These are phyloP conservation scores for Garrulus glandarius DNA, from an alignment of 2,797 vertebrate genomes.

Conservation along the genomic window DNA sequence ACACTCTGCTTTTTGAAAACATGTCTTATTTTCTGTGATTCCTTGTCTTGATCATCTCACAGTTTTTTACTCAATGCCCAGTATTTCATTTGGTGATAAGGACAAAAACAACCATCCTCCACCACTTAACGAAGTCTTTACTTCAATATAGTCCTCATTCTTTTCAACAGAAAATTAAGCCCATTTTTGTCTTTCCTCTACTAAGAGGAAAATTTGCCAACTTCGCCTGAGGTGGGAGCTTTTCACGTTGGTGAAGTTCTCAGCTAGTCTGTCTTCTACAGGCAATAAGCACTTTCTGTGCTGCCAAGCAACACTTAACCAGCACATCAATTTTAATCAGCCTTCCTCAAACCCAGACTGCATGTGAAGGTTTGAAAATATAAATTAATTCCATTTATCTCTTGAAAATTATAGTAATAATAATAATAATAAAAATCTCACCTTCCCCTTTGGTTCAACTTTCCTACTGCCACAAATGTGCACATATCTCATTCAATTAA, in stretches of 20 bases:
- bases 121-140: not conserved
- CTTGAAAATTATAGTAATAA: not conserved
- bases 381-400: not conserved
- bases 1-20: not conserved
- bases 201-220: not conserved
- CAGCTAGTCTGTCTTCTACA: not conserved
- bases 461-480: not conserved
- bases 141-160: not conserved
- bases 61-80: not conserved
- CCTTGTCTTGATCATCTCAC: not conserved
- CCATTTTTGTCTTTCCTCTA: not conserved
- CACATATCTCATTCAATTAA: not conserved
- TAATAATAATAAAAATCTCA: not conserved
- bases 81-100: not conserved
- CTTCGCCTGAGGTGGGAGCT: not conserved
- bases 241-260: not conserved
- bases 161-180: not conserved
- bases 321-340: constrained; percentile 8
- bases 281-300: not conserved
- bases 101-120: not conserved
- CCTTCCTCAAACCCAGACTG: not conserved
- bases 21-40: not conserved
- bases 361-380: not conserved
- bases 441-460: not conserved
- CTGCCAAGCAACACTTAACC: not conserved